A percentile compares a stretch with the other conserved stretches of the same genome.
These are phyloP conservation scores for Julus scanicus DNA, from an alignment of 2,888 invertebrate genomes.

Conservation along the genomic window DNA sequence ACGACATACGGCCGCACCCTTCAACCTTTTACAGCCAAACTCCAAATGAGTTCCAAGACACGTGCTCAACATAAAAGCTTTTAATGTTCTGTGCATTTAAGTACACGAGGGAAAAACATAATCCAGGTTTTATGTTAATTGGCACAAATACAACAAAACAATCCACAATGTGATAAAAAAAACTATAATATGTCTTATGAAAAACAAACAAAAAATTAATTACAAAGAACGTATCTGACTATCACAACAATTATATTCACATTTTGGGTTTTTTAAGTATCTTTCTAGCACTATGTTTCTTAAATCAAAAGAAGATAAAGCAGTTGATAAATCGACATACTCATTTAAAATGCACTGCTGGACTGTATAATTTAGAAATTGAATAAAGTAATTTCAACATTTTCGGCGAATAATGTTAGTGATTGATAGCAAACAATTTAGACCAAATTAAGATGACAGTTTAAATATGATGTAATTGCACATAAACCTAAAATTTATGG, in stretches of 20 bases:
- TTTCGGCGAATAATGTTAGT: background rate
- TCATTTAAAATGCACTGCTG: background rate
- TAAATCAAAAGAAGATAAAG: background rate
- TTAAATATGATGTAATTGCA: background rate
- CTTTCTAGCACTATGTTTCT: conserved; percentile 1
- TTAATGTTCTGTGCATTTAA: conserved; percentile 44
- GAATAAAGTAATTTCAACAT: background rate
- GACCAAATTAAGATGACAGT: background rate
- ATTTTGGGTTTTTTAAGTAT: conserved; percentile 15
- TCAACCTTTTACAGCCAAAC: background rate
- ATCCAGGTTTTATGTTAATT: conserved; percentile 40
- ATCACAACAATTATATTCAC: conserved; percentile 43
- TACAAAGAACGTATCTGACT: conserved; percentile 41
- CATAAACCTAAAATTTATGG: background rate
- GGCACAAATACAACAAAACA: conserved; percentile 45
- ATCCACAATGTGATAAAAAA: conserved; percentile 30
- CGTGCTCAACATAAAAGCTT: conserved; percentile 40
- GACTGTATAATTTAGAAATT: too few species aligned
- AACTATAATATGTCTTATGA: conserved; percentile 24
- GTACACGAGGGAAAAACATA: conserved; percentile 41
- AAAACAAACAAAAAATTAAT: conserved; percentile 33
- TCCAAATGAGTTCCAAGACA: background rate
- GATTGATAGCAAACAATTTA: background rate
- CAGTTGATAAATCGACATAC: background rate
- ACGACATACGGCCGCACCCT: background rate